Conservation (phyloP, 2,797 vertebrate species). For the Monodelphis domestica region DNA sequence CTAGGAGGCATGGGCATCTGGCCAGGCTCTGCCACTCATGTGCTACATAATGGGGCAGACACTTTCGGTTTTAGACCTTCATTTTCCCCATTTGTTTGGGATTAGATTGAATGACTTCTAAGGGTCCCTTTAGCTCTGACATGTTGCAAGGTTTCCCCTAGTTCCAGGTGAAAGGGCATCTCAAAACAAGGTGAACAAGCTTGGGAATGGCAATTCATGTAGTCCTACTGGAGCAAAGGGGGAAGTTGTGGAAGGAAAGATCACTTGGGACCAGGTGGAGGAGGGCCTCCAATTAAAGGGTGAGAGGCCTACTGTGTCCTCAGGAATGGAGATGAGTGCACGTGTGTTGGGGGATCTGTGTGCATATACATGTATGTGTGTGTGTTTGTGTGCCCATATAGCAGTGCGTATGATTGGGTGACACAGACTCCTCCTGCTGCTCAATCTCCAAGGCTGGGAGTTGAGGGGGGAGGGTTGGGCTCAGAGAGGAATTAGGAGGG, state of each 20-base stretch:
- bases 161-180: neutral
- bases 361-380: neutral
- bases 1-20: too few relatives aligned
- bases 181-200: neutral
- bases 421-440: neutral
- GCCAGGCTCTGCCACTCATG: too few relatives aligned
- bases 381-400: neutral
- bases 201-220: neutral
- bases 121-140: too few relatives aligned
- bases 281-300: slow-evolving; percentile 71
- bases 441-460: neutral
- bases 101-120: neutral
- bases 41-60: too few relatives aligned
- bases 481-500: neutral
- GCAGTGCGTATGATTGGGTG: rapidly evolving
- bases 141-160: too few relatives aligned
- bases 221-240: slow-evolving; percentile 1
- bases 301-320: neutral
- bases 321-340: neutral
- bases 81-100: neutral
- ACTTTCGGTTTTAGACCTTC: too few relatives aligned
- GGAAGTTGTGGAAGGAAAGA: slow-evolving; percentile 71
- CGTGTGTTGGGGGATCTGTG: neutral
- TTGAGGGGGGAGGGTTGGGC: neutral
- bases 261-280: slow-evolving; percentile 61